Evolutionary conservation across 2,888 invertebrate genomes (phyloP), one percentile per base, ranked within the genome.

Genomic region (Chrysomela aeneicollis): DNA sequence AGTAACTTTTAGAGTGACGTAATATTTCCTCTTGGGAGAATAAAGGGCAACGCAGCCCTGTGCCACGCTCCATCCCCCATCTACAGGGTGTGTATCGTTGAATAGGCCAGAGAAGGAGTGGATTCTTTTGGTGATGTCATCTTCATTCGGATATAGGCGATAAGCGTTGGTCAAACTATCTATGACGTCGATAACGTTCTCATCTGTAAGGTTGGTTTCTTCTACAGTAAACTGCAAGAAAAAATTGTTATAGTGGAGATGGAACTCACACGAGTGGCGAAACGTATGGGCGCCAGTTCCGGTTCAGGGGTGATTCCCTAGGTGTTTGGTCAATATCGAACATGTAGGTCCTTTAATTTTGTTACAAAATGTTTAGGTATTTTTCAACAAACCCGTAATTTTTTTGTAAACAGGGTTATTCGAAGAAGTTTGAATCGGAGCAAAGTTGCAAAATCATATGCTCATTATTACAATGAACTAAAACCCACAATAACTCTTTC

Each of bases 1-100:
- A 26, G 26, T 26, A 3, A 15, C 4, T 42, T 15, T 15, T 8
- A 42, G 15, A 15, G 42, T 42, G 1, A 42, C 3, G 15, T 15
- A 42, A 42, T 42, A 8, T 12, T 3, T 15, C 15, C n/a, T 3
- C 12, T 42, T 8, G 8, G 42, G 42, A 3, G 12, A 3, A 42
- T 15, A 42, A 15, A 42, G n/a, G 15, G 42, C 35, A 22, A 6
- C 32, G 15, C 62, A 62, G 1, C 50, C 57, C 50, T 57, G 37
- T 9, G 55, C 22, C 8, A 57, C 55, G 15, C 50, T 62, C 62
- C 62, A 62, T 17, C 62, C 57, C 6, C 37, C 21, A 21, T 49
- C 15, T 5, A 37, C 50, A 15, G 46, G 50, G 19, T 51, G 19
- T 5, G 49, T 22, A 10, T 50, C 37, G 17, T 62, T 32, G 19